phyloP scores from a whole-genome alignment of 2,797 vertebrate genomes.

The Spea hammondii region DNA sequence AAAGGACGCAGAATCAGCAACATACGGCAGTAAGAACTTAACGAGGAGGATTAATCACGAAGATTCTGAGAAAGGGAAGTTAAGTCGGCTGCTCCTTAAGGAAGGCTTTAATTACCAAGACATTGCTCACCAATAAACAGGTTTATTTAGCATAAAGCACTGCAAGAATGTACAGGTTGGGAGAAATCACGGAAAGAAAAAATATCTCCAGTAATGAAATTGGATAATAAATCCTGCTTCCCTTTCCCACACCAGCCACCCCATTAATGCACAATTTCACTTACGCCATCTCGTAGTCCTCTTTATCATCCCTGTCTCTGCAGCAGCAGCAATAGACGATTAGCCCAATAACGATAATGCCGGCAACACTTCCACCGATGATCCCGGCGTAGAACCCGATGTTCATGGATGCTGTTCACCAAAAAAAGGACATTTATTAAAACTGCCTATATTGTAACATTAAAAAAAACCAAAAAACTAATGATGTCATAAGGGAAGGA shows the following conservation, averaged over 20 bases:
- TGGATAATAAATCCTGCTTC: not conserved
- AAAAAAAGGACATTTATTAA: slow-evolving; percentile 14
- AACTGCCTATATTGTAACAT: too few species aligned
- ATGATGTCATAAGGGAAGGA: not conserved
- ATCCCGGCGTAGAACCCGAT: slow-evolving; percentile 74
- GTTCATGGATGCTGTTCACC: slow-evolving; percentile 76
- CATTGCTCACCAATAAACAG: too few species aligned
- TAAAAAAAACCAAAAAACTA: not conserved
- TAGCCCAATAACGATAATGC: slow-evolving; percentile 70
- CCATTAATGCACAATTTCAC: slow-evolving; percentile 50
- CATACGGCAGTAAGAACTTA: too few species aligned
- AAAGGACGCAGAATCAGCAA: too few species aligned
- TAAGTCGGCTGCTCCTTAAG: too few species aligned
- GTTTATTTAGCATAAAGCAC: too few species aligned
- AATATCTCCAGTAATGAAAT: not conserved
- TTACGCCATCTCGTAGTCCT: slow-evolving; percentile 70
- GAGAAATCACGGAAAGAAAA: too few species aligned
- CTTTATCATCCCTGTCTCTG: slow-evolving; percentile 53
- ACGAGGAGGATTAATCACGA: too few species aligned
- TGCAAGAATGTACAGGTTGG: too few species aligned
- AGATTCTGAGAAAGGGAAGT: too few species aligned
- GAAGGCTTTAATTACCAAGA: too few species aligned
- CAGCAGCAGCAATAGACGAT: slow-evolving; percentile 79
- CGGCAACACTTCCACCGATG: slow-evolving; percentile 71
- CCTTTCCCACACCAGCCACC: too few species aligned